Conservation (phyloP, 2,113 vertebrate species). For the Hypomesus transpacificus region DNA sequence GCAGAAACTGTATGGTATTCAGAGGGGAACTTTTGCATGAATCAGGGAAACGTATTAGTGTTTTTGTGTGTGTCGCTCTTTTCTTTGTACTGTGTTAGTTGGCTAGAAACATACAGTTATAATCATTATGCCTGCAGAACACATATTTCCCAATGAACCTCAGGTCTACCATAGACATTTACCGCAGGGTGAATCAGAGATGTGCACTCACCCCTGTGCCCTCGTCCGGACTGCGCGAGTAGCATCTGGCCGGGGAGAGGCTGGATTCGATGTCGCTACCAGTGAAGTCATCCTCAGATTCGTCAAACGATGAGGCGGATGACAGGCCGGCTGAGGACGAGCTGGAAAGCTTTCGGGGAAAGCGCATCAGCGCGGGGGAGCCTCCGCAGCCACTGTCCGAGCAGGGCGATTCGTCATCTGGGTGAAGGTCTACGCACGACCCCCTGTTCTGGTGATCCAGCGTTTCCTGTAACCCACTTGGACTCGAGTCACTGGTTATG, state of each 20-base stretch:
- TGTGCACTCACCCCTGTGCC: conserved; percentile 72
- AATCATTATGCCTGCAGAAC: not conserved
- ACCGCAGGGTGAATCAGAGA: not conserved
- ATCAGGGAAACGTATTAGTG: too few species aligned
- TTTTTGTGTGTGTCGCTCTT: too few species aligned
- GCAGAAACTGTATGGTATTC: too few species aligned
- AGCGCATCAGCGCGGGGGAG: conserved; percentile 63
- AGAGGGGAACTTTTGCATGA: too few species aligned
- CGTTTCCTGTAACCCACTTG: conserved; percentile 35
- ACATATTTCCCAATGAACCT: not conserved
- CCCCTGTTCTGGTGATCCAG: conserved; percentile 16
- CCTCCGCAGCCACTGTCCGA: conserved; percentile 78
- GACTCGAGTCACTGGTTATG: conserved; percentile 76
- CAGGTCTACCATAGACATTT: not conserved
- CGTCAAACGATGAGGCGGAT: conserved; percentile 85
- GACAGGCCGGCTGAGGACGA: conserved; percentile 77
- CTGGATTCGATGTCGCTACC: conserved; percentile 77
- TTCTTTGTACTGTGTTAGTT: too few species aligned
- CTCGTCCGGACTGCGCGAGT: conserved; percentile 70
- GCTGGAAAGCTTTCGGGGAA: conserved; percentile 72
- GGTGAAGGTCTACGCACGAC: conserved; percentile 55
- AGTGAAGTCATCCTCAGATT: conserved; percentile 84
- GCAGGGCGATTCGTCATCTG: conserved; percentile 72
- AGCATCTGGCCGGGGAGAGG: conserved; percentile 52
- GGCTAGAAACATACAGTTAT: too few species aligned